Base-by-base conservation (phyloP, 2,797 vertebrate species). In the Pygocentrus nattereri region DNA sequence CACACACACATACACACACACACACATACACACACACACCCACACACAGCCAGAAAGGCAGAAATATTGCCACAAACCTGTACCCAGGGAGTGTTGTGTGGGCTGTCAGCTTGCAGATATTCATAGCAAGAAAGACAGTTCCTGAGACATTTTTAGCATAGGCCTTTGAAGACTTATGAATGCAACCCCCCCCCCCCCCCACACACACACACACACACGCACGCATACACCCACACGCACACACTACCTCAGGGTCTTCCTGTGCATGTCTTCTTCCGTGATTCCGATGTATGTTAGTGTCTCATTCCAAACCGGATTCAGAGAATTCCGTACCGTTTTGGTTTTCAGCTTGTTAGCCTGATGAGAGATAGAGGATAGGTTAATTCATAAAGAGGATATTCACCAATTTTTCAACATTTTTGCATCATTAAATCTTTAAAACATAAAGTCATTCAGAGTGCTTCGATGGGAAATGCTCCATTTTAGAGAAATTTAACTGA, bases 331-430 rank as follows among this genome's bases (percentile, higher is more conserved):
- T 75, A 96, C 96, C 0, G 93, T 97, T 91, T 96, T 96, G 1
- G 97, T 98, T 92, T 97, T 98, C 90, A 98, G 91, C 89, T 98
- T 98, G 88, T 98, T 98, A 73, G 96, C 97, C 97, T 98, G 82
- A 50, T 78, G 21, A 73, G 44, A 77, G 31, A 71, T 34, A 64
- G 10, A 73, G 18, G 81, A 74, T 79, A 7, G 38, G 23, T 12
- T 71, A 27, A 19, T 58, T 54, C 18, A 19, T n/a, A 25, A 44
- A 44, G 41, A 44, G 41, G 41, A 44, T 44, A 44, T 38, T 38
- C 38, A 38, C 8, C 8, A 8, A 38, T 6, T 38, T 38, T 8
- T 5, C 2, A 5, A 3, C 38, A 38, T 38, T 6, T 38, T 5
- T 38, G 38, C 38, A 5, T 5, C 1, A 38, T 38, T 38, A 38